Conservation (phyloP, 2,888 invertebrate species). For the Ryuthela nishihirai region DNA sequence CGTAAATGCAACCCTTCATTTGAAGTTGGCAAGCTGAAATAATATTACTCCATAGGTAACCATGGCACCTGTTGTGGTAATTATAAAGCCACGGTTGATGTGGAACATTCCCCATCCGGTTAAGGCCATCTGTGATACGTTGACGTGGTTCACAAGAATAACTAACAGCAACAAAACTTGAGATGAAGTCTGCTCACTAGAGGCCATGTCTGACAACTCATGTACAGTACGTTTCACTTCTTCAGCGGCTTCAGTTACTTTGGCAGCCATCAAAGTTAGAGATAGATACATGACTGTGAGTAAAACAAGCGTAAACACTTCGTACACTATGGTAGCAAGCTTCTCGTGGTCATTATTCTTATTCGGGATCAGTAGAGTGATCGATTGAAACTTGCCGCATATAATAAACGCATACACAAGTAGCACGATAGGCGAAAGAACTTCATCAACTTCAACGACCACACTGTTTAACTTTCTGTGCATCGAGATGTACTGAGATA, state of each 20-base stretch:
- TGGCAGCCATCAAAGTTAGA: constrained; percentile 18
- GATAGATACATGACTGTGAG: constrained; percentile 19
- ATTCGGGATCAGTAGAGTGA: constrained; percentile 26
- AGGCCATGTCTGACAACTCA: constrained; percentile 11
- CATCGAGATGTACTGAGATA: not conserved
- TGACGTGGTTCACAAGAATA: no score
- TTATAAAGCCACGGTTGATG: no score
- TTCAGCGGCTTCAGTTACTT: constrained; percentile 19
- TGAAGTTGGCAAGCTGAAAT: no score
- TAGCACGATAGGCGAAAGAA: constrained; percentile 23
- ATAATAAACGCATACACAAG: constrained; percentile 29
- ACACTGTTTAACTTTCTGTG: constrained; percentile 11
- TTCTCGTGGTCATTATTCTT: constrained; percentile 12
- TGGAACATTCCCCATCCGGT: no score
- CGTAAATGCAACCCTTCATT: no score
- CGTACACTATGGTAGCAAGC: constrained; percentile 15
- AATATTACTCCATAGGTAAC: no score
- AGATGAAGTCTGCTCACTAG: not conserved
- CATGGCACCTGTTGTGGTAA: no score
- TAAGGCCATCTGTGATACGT: no score
- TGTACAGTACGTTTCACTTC: constrained; percentile 20
- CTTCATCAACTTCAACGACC: constrained; percentile 25
- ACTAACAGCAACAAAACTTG: no score
- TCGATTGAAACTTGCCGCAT: constrained; percentile 20
- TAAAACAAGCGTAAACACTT: constrained; percentile 17